phyloP scores from a whole-genome alignment of 2,797 vertebrate genomes.

The Parotocinclus haroldoi region DNA sequence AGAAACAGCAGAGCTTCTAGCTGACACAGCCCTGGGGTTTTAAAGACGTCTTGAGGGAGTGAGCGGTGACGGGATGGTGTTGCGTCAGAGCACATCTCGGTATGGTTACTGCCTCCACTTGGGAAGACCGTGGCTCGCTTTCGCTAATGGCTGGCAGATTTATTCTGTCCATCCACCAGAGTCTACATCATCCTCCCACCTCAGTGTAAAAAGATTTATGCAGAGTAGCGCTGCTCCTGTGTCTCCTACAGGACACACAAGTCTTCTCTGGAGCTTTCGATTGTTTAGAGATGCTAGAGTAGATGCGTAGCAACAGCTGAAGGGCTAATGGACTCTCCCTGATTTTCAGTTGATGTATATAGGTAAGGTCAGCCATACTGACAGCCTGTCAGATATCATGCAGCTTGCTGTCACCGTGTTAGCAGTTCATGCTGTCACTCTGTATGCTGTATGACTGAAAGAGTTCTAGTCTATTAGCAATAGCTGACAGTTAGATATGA shows the following conservation, averaged over 20 bases:
- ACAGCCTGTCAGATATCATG: constrained; percentile 16
- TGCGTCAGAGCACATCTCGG: constrained; percentile 50
- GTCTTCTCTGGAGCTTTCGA: constrained; percentile 7
- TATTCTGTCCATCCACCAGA: constrained; percentile 54
- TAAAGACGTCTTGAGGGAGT: constrained; percentile 13
- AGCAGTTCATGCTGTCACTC: background rate
- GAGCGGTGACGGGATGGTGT: constrained; percentile 46
- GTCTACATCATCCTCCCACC: constrained; percentile 55
- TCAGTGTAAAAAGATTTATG: constrained; percentile 54
- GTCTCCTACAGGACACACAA: constrained; percentile 6
- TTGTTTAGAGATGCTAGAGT: background rate
- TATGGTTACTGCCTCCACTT: constrained; percentile 26
- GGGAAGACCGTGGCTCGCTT: constrained; percentile 48
- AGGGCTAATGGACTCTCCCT: background rate
- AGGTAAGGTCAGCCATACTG: background rate
- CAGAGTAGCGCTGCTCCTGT: constrained; percentile 27
- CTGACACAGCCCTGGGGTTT: constrained; percentile 28
- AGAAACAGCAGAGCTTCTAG: constrained; percentile 1
- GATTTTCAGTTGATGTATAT: background rate
- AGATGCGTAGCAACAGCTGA: constrained; percentile 26
- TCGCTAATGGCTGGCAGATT: constrained; percentile 59
- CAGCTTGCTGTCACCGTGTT: background rate
- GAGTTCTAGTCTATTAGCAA: too few relatives aligned
- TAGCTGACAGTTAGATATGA: too few relatives aligned
- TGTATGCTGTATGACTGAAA: background rate